Percentiles rank a stretch among this genome's conserved stretches.
Conservation (phyloP, 2,113 vertebrate genomes). For the Corythornis madagascariensis region DNA sequence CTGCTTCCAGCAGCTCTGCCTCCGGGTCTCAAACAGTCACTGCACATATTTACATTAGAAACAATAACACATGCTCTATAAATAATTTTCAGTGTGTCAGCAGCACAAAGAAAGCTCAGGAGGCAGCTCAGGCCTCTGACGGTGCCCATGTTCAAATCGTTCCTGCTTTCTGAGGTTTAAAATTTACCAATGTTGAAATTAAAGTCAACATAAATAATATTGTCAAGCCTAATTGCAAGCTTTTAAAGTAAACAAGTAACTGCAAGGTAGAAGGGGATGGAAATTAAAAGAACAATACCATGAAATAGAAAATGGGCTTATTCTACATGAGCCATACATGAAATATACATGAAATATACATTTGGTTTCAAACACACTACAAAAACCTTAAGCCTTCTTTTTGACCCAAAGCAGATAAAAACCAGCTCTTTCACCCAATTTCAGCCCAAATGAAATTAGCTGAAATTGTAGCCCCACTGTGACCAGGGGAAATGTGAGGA, state of each 20-base stretch:
- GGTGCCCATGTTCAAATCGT: not conserved
- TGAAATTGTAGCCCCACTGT: rapidly evolving
- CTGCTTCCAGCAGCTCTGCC: not conserved
- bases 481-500: not conserved
- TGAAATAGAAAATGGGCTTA: not conserved
- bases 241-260: not conserved
- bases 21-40: not conserved
- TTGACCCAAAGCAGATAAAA: not conserved
- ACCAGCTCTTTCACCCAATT: not conserved
- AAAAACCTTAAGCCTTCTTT: not conserved
- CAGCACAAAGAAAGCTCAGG: not conserved
- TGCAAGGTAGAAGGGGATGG: not conserved
- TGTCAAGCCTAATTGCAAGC: not conserved
- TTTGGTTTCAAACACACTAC: not conserved
- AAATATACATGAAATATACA: not conserved
- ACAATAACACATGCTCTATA: not conserved
- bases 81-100: not conserved
- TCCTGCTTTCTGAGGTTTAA: not conserved
- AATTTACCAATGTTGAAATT: not conserved
- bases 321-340: not conserved
- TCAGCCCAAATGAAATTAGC: not conserved
- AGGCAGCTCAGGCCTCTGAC: not conserved
- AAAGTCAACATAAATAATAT: too few relatives aligned
- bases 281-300: not conserved
- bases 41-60: not conserved